Base-by-base conservation (phyloP, 2,113 vertebrate genomes). In the Catharus fuscescens region DNA sequence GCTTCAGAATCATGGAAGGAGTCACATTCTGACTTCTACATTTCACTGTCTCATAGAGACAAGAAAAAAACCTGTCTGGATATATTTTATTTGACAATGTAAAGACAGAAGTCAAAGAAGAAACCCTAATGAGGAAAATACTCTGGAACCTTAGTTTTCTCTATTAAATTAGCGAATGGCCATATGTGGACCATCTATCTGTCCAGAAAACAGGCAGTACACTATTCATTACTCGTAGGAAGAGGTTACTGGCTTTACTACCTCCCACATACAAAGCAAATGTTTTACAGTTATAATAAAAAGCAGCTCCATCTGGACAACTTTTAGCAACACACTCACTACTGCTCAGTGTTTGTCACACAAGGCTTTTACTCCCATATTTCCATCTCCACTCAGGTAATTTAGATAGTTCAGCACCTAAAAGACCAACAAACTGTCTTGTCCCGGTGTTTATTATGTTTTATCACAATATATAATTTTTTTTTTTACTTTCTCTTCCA, bases 271-370 rank as follows among this genome's bases (percentile, higher is more conserved):
- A 65, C 23, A 88, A 70, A 66, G 60, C 38, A 93, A 92, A 86
- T 64, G 45, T 59, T 94, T 93, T 72, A 90, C 47, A 90, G 34
- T 77, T 67, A 42, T 23, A 83, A 88, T 52, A 83, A 92, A 85
- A 73, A 42, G 47, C 38, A 88, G 52, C 72, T 95, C 88, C 86
- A 86, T 83, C 92, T 88, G 82, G 86, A 59, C 77, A 90, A 42
- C 42, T 80, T 92, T 57, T 28, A 77, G 50, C 62, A 82, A 60
- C 0, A 18, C 17, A 36, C n/a, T 83, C 67, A 38, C 45, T 77
- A 66, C 11, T 25, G 59, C 52, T 88, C 59, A 70, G 6, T 83
- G 56, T 66, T 90, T 80, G 23, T 73, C 28, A 86, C 25, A 15
- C 50, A 70, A 54, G 62, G 31, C 25, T 80, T 86, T 86, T 80